A percentile compares a stretch with the other conserved stretches of the same genome.
Conservation (phyloP, 2,888 invertebrate species). For the Melikaiella ostensackeni region DNA sequence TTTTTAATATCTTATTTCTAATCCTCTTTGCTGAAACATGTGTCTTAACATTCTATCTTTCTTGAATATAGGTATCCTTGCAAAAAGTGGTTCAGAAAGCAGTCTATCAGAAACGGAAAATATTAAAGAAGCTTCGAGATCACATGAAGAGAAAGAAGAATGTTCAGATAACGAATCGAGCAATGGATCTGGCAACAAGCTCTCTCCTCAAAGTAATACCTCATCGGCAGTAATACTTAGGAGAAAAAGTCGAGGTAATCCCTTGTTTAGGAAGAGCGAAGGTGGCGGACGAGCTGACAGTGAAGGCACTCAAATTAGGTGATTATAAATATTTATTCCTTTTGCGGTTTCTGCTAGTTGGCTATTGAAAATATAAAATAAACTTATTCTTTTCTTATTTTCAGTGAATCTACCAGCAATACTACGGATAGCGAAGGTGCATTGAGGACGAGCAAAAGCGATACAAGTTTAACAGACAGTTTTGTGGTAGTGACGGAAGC, state of each 20-base stretch:
- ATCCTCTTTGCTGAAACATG: slow-evolving; percentile 14
- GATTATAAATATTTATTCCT: slow-evolving; percentile 12
- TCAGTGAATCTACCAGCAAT: slow-evolving; percentile 64
- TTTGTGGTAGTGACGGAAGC: slow-evolving; percentile 88
- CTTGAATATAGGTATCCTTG: slow-evolving; percentile 77
- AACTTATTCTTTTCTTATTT: slow-evolving; percentile 29
- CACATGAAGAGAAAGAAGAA: slow-evolving; percentile 85
- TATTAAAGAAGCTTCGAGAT: slow-evolving; percentile 84
- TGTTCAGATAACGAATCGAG: slow-evolving; percentile 83
- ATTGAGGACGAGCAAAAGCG: slow-evolving; percentile 91
- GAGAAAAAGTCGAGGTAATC: slow-evolving; percentile 83
- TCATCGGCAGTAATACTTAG: slow-evolving; percentile 80
- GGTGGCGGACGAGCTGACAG: slow-evolving; percentile 76
- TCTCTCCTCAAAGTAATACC: slow-evolving; percentile 69
- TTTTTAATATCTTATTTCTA: slow-evolving; percentile 34
- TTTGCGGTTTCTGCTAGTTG: too few relatives aligned
- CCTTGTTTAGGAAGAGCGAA: slow-evolving; percentile 84
- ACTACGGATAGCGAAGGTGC: slow-evolving; percentile 76
- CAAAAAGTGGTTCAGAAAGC: slow-evolving; percentile 93
- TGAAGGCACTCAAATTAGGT: slow-evolving; percentile 73
- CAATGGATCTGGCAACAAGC: slow-evolving; percentile 69
- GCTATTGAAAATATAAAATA: too few relatives aligned
- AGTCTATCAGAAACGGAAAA: slow-evolving; percentile 89
- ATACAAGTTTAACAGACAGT: slow-evolving; percentile 93
- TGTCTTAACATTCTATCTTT: slow-evolving; percentile 3